Evolutionary conservation across 2,888 invertebrate species (phyloP), one percentile per base, ranked within the genome.

Genomic region (Galeopsomyia nigrocyanea): DNA sequence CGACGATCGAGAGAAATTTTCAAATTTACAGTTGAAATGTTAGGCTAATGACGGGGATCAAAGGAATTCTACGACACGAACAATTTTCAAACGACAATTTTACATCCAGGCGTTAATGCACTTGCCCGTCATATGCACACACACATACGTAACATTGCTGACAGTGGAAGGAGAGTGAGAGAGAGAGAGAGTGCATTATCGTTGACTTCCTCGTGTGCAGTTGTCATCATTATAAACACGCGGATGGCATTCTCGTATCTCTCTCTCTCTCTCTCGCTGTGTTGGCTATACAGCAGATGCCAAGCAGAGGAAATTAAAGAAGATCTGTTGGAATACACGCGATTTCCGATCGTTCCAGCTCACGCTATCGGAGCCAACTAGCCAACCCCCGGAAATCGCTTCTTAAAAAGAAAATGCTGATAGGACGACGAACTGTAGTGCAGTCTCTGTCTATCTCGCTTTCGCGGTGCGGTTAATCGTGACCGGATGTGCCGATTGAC

Each of bases 401-500:
- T 71, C 74, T 71, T 71, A 71, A 71, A 3, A 31, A 31, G 3
- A n/a, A 71, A 74, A 71, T 64, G 49, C 56, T 67, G 63, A 74
- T 68, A 67, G 68, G 56, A 68, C 71, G 67, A 58, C 67, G 69
- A 71, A 73, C 63, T 63, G 62, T 49, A 53, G 46, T 50, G 57
- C 55, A 21, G 21, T 60, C 53, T 69, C 16, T 39, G 17, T 39
- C 39, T 39, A 39, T 39, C 39, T 39, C 39, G 39, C 39, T 13
- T 39, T 39, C 13, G 26, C 26, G 26, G 3, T 7, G 78, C 80
- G 79, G 79, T 83, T 83, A 83, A 83, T 83, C 83, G 81, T 77
- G 77, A 78, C 83, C 84, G 84, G 84, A 84, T 80, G 84, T 77
- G 77, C 76, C 80, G 83, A 83, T 84, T 82, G 83, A 82, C 83